These are phyloP conservation scores for Cerceris rybyensis DNA, from an alignment of 2,888 invertebrate species.

Conservation along the genomic window DNA sequence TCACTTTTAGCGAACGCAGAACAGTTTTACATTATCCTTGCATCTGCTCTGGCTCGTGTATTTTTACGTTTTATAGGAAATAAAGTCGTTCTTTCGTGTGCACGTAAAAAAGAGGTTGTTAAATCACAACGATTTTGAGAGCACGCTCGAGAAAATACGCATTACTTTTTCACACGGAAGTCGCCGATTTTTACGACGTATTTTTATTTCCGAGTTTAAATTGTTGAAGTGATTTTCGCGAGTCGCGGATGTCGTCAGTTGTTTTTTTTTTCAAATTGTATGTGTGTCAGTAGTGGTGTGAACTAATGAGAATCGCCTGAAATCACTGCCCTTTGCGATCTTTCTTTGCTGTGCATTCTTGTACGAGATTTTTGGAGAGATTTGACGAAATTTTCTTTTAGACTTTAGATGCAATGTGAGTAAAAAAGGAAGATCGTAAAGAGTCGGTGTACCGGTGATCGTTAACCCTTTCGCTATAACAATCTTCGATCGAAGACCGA, in stretches of 20 bases:
- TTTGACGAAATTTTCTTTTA: too few species aligned
- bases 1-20: background rate
- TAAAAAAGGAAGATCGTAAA: too few species aligned
- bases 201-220: too few species aligned
- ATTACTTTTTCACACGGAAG: background rate
- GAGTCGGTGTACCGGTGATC: too few species aligned
- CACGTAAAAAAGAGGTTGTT: slow-evolving; percentile 25
- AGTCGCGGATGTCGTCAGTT: background rate
- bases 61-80: background rate
- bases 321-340: too few species aligned
- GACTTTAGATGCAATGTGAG: too few species aligned
- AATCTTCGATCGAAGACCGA: too few species aligned
- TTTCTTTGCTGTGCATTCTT: too few species aligned
- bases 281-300: slow-evolving; percentile 10
- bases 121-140: background rate
- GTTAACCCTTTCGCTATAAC: too few species aligned
- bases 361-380: too few species aligned
- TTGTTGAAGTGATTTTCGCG: background rate
- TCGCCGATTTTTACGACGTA: too few species aligned
- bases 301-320: slow-evolving; percentile 13
- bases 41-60: background rate
- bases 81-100: slow-evolving; percentile 3
- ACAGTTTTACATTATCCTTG: slow-evolving; percentile 1
- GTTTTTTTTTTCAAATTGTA: slow-evolving; percentile 16
- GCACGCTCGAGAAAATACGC: slow-evolving; percentile 1